Conservation (phyloP, 2,113 vertebrate species). For the Ciconia boyciana region DNA sequence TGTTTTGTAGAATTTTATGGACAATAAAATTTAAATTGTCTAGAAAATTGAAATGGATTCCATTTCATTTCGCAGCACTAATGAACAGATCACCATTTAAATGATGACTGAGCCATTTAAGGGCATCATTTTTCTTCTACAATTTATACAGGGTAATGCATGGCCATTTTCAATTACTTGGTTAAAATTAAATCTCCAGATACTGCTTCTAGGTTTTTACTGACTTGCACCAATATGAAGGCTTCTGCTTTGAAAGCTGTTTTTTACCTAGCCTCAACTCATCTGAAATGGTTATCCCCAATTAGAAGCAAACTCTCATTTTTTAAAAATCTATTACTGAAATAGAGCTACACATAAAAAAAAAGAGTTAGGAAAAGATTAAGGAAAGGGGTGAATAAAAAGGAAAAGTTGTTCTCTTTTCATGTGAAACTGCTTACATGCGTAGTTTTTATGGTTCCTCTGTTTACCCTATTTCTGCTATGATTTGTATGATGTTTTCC, state of each 20-base stretch:
- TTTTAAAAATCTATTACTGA: background rate
- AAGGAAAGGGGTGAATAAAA: background rate
- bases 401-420: background rate
- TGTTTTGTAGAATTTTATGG: conserved; percentile 57
- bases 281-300: background rate
- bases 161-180: conserved; percentile 62
- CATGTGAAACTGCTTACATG: background rate
- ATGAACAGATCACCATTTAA: conserved; percentile 67
- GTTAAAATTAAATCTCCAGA: conserved; percentile 59
- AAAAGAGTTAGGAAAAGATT: background rate
- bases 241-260: background rate
- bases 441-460: accelerated
- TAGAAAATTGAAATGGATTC: conserved; percentile 67
- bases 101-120: conserved; percentile 39
- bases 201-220: conserved; percentile 37
- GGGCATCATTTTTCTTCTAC: conserved; percentile 51
- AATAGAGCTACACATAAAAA: background rate
- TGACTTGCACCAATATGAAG: conserved; percentile 11
- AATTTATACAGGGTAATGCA: conserved; percentile 55
- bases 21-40: conserved; percentile 61
- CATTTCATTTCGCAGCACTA: conserved; percentile 65
- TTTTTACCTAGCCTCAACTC: background rate
- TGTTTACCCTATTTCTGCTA: background rate
- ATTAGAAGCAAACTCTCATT: background rate
- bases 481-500: background rate